A percentile compares a stretch with the other conserved stretches of the same genome.
Evolutionary conservation across 2,888 invertebrate species (phyloP).

Genomic region (Cepaea hortensis): DNA sequence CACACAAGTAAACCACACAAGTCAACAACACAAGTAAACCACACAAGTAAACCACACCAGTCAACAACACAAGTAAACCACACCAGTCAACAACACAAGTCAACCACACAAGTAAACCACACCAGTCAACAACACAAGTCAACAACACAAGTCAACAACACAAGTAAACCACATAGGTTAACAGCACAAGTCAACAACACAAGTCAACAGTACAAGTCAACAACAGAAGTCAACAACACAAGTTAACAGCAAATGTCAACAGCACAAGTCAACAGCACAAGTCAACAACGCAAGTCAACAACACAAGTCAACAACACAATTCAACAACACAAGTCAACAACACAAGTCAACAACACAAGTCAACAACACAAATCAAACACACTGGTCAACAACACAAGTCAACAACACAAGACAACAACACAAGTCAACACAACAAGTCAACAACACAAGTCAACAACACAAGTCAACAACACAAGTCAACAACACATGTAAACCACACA

Average conservation of each 20-base stretch:
- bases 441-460: neutral
- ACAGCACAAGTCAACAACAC: neutral
- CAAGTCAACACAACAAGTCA: no score
- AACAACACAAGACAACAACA: neutral
- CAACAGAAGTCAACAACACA: neutral
- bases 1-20: neutral
- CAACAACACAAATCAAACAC: no score
- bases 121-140: neutral
- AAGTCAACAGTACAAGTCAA: neutral
- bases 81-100: neutral
- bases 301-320: no score
- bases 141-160: neutral
- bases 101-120: no score
- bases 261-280: neutral
- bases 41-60: no score
- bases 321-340: neutral
- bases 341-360: neutral
- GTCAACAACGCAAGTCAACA: neutral
- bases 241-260: no score
- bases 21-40: neutral
- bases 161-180: no score
- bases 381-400: neutral
- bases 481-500: no score
- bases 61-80: neutral
- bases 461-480: neutral